Evolutionary conservation across 2,797 vertebrate species (phyloP).

Genomic region (Caiman crocodilus): DNA sequence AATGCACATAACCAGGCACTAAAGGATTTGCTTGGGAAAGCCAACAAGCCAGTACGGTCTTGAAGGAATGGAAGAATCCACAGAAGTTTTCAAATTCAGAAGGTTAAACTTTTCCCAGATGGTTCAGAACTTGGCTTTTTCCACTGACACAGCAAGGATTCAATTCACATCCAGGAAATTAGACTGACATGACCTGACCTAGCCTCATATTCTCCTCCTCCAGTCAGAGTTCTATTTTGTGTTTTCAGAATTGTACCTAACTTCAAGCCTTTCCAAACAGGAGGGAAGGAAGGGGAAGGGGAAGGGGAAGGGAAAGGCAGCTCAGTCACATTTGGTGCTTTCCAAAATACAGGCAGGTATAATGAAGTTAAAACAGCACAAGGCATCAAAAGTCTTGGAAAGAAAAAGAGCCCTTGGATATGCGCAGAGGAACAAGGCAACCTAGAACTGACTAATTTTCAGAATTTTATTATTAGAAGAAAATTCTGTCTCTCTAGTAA

Average conservation of each 20-base stretch:
- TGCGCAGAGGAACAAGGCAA: not conserved
- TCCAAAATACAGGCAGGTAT: not conserved
- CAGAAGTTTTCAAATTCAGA: not conserved
- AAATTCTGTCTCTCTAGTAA: not conserved
- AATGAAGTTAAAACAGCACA: not conserved
- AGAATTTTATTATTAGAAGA: not conserved
- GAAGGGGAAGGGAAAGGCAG: not conserved
- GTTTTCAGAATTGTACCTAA: not conserved
- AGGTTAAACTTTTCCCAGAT: rapidly evolving
- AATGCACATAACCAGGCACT: rapidly evolving
- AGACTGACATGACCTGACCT: not conserved
- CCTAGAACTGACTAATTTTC: not conserved
- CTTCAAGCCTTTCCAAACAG: not conserved
- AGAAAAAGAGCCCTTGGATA: not conserved
- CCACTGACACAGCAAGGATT: not conserved
- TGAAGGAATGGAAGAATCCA: rapidly evolving
- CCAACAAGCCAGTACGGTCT: not conserved
- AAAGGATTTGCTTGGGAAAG: rapidly evolving
- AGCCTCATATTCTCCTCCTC: not conserved
- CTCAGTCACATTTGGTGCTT: rapidly evolving
- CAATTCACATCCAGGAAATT: not conserved
- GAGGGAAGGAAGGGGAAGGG: not conserved
- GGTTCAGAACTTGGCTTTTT: not conserved
- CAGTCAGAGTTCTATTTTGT: rapidly evolving
- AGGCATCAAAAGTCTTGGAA: not conserved